Conservation (phyloP, 2,888 invertebrate species). For the Adineta ricciae region DNA sequence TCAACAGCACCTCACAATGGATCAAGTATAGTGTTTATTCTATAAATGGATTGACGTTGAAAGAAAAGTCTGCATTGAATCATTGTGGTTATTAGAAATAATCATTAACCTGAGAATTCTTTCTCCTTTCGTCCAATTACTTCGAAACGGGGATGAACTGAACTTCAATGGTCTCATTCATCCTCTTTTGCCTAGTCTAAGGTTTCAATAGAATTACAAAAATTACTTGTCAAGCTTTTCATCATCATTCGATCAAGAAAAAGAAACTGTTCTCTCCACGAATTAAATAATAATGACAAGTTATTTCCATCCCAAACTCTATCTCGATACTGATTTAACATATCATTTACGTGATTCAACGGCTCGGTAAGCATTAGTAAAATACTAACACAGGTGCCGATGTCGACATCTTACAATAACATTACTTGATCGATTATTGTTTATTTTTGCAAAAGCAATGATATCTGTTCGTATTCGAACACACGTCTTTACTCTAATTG, state of each 20-base stretch:
- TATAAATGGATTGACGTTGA: neutral
- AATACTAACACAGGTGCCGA: neutral
- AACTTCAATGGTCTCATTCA: neutral
- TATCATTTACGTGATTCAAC: neutral
- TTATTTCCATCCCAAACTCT: neutral
- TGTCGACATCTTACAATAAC: neutral
- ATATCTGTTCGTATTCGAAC: conserved; percentile 10
- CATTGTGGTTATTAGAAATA: neutral
- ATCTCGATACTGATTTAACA: neutral
- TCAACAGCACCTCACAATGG: neutral
- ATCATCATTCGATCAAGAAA: neutral
- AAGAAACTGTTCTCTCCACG: neutral
- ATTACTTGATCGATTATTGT: neutral
- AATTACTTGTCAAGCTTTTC: neutral
- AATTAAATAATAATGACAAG: neutral
- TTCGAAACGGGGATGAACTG: neutral
- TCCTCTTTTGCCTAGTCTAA: neutral
- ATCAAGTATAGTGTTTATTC: neutral
- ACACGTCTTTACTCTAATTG: neutral
- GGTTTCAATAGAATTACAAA: neutral
- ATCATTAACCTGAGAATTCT: neutral
- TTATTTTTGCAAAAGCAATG: neutral
- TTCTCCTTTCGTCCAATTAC: neutral
- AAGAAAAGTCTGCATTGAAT: neutral
- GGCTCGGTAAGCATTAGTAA: neutral